Evolutionary conservation across 35 echinoderm and acorn worm species (phyloP).

Genomic region (Holothuria glaberrima): DNA sequence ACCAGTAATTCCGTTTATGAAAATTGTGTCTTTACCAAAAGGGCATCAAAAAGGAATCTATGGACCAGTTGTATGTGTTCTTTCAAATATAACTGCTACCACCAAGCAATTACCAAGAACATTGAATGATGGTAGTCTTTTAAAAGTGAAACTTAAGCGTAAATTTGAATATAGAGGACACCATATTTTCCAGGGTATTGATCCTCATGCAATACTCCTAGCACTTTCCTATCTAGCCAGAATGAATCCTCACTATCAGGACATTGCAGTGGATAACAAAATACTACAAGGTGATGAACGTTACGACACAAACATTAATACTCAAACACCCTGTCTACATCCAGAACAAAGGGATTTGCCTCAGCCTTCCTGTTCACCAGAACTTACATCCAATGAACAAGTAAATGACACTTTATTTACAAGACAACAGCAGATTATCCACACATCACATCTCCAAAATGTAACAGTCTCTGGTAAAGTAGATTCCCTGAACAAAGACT

Average conservation of each 20-base stretch:
- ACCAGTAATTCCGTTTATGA: conserved; percentile 5
- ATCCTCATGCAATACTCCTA: neutral
- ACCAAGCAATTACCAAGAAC: neutral
- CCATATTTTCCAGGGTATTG: neutral
- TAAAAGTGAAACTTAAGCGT: neutral
- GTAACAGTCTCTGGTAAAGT: neutral
- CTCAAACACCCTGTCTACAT: neutral
- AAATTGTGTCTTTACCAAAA: neutral
- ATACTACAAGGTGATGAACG: neutral
- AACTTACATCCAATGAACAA: neutral
- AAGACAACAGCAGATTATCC: neutral
- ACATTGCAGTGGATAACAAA: neutral
- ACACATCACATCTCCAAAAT: neutral
- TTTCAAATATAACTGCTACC: neutral
- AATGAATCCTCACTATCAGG: neutral
- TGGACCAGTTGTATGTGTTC: conserved; percentile 17
- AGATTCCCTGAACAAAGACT: neutral
- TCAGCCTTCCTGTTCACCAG: too few relatives aligned
- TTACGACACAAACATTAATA: neutral
- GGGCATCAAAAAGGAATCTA: neutral
- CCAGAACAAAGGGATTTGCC: too few relatives aligned
- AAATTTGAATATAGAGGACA: neutral
- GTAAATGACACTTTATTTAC: neutral
- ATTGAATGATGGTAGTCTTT: neutral
- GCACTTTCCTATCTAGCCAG: neutral